Evolutionary conservation across 2,797 vertebrate species (phyloP), one percentile per base, ranked within the genome.

Genomic region (Dryobates pubescens): DNA sequence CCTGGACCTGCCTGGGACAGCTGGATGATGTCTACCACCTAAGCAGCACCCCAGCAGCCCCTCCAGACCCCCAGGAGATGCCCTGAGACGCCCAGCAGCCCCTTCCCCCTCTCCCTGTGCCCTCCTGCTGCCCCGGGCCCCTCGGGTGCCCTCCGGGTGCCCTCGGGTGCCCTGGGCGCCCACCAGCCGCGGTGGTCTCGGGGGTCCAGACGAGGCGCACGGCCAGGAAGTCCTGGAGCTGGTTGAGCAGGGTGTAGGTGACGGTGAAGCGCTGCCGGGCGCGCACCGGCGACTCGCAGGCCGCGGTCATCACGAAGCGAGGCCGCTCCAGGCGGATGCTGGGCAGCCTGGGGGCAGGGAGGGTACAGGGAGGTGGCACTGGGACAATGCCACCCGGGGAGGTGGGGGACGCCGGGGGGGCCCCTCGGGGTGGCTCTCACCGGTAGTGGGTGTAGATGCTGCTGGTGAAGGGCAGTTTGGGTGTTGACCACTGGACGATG

Each of bases 371-470:
- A 51, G 49, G 49, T 12, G 49, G 49, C 49, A 13, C 22, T 24
- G 22, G 23, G 22, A 6, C 23, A 5, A 24, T 23, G 22, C 49
- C 22, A 24, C 49, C 49, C 20, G 4, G 22, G 20, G 47, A 12
- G 47, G 6, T 49, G 20, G 47, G 22, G 10, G 41, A 43, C 13
- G 41, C 41, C 41, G 41, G 14, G 41, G 47, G 47, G 47, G 47
- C 49, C 20, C 47, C 47, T 22, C 12, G 49, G 49, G 49, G 49
- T 29, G 5, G 4, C 11, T 69, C 97, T 94, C 71, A 98, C 98
- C 97, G 98, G 97, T 99, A 99, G 87, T 99, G 99, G 6, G 99
- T 99, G 92, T 98, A 99, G 96, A 99, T 99, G 75, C 98, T 98
- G 97, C 98, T 98, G 91, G 98, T 99, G 94, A 99, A 98, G 29